phyloP scores from a whole-genome alignment of 2,888 invertebrate genomes.

The Mythimna ferrago region DNA sequence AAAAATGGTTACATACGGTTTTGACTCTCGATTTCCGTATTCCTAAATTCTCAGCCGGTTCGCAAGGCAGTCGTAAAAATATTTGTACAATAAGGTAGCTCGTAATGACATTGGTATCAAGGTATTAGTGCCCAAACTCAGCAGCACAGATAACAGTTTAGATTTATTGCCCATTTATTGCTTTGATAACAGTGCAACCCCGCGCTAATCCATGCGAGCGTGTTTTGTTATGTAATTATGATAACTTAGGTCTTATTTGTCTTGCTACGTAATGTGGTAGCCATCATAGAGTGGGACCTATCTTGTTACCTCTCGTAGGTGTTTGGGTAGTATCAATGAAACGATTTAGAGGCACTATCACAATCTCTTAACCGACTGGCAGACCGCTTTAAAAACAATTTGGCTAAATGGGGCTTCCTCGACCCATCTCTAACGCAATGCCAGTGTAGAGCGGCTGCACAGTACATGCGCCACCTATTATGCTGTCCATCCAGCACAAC shows the following conservation, averaged over 20 bases:
- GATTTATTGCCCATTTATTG: slow-evolving; percentile 78
- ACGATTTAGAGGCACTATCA: not conserved
- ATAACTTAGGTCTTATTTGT: slow-evolving; percentile 35
- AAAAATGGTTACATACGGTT: not conserved
- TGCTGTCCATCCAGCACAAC: too few species aligned
- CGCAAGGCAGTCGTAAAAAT: slow-evolving; percentile 29
- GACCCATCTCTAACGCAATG: too few species aligned
- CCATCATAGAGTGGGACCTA: not conserved
- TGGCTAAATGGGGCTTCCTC: too few species aligned
- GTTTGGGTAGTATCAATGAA: not conserved
- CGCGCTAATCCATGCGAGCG: slow-evolving; percentile 64
- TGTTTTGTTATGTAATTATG: slow-evolving; percentile 56
- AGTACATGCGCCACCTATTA: too few species aligned
- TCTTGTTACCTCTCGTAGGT: not conserved
- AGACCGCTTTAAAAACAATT: too few species aligned
- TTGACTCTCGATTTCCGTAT: slow-evolving; percentile 10
- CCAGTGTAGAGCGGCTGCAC: too few species aligned
- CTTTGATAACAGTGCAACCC: slow-evolving; percentile 61
- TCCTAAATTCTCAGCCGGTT: slow-evolving; percentile 12
- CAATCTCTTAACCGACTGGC: too few species aligned
- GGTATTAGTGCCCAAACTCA: slow-evolving; percentile 64
- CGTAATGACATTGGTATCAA: slow-evolving; percentile 56
- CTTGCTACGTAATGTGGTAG: slow-evolving; percentile 9
- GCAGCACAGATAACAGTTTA: slow-evolving; percentile 76
- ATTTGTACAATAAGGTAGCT: slow-evolving; percentile 36